These are phyloP conservation scores for Heterocephalus glaber DNA, from an alignment of 2,113 vertebrate genomes.

Conservation along the genomic window DNA sequence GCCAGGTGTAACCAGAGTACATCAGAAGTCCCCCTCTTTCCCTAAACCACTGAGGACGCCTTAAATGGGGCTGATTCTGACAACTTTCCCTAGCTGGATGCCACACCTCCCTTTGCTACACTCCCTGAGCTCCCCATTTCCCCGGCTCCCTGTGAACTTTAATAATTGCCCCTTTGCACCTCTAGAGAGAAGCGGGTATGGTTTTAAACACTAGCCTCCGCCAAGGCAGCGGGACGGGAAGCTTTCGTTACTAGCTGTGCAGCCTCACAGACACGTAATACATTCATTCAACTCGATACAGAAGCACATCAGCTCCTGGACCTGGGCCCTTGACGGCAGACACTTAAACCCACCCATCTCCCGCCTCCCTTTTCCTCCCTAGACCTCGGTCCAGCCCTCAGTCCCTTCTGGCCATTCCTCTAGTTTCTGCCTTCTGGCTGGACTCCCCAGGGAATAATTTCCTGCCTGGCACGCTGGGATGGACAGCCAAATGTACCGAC, in stretches of 20 bases:
- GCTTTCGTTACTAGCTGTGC: slow-evolving; percentile 57
- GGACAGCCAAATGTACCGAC: background rate
- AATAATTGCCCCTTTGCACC: background rate
- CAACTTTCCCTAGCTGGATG: background rate
- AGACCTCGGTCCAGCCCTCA: background rate
- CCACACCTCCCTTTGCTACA: background rate
- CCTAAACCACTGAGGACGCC: background rate
- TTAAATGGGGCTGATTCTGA: background rate
- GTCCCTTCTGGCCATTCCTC: background rate
- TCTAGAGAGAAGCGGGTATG: rapidly evolving
- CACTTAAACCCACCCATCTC: background rate
- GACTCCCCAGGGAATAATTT: slow-evolving; percentile 6
- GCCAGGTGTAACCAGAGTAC: background rate
- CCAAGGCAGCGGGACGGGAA: background rate
- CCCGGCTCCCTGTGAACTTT: background rate
- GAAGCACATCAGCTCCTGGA: slow-evolving; percentile 46
- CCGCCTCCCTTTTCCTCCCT: background rate
- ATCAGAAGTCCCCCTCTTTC: background rate
- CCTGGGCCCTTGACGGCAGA: slow-evolving; percentile 33
- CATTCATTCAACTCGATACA: slow-evolving; percentile 55
- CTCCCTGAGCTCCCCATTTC: background rate
- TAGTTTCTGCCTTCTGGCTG: slow-evolving; percentile 1
- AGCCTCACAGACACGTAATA: slow-evolving; percentile 38
- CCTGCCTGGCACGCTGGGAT: background rate
- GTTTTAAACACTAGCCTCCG: background rate